Conservation (phyloP, 2,888 invertebrate genomes). For the Troilus luridus region DNA sequence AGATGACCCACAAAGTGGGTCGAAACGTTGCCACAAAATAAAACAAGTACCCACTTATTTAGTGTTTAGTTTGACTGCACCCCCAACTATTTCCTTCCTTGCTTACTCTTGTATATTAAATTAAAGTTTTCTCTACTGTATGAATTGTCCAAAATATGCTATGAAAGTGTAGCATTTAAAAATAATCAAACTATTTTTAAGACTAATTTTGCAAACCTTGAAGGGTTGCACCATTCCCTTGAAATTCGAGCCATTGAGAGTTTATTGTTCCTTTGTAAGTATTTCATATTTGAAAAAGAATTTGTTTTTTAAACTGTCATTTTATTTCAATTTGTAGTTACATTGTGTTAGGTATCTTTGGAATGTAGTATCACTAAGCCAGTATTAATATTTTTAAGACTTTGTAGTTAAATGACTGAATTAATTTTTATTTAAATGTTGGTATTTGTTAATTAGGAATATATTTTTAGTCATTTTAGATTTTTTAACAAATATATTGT, state of each 20-base stretch:
- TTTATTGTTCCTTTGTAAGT: background rate
- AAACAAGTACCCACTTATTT: too few relatives aligned
- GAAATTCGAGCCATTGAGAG: background rate
- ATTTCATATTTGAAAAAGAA: background rate
- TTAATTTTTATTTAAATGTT: background rate
- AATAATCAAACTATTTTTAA: background rate
- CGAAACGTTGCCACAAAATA: too few relatives aligned
- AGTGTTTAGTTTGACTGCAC: too few relatives aligned
- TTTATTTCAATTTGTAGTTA: background rate
- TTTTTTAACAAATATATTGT: background rate
- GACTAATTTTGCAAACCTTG: background rate
- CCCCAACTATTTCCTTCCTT: too few relatives aligned
- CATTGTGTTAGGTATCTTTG: background rate
- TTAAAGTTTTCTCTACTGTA: background rate
- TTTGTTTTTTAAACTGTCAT: background rate
- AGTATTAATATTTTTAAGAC: constrained; percentile 32
- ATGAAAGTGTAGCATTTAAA: background rate
- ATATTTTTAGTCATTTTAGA: constrained; percentile 11
- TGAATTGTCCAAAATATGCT: background rate
- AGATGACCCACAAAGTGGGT: too few relatives aligned
- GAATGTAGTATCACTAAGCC: background rate
- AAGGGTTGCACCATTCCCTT: background rate
- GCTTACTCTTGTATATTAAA: background rate
- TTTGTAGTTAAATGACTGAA: constrained; percentile 1
- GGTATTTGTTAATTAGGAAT: background rate